These are phyloP conservation scores for Lagocephalus sceleratus DNA, from an alignment of 2,797 vertebrate genomes.

Conservation along the genomic window DNA sequence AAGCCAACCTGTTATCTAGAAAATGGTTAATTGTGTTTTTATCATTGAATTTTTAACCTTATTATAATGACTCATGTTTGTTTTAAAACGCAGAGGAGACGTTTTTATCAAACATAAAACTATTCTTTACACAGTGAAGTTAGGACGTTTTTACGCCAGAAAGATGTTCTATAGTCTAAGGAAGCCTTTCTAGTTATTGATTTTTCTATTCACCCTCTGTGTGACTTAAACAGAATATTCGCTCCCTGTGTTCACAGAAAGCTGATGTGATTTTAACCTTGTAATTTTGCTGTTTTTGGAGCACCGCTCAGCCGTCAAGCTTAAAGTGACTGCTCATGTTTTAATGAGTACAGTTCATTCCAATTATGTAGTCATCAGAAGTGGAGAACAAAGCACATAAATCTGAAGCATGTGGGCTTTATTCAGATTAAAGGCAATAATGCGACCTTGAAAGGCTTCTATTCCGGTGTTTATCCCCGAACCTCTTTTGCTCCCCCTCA, in stretches of 20 bases:
- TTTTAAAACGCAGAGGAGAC: no score
- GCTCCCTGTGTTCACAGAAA: not conserved
- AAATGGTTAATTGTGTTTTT: no score
- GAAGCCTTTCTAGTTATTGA: no score
- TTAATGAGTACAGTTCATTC: slow-evolving; percentile 37
- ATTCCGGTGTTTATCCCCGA: slow-evolving; percentile 14
- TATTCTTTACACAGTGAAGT: no score
- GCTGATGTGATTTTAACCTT: slow-evolving; percentile 22
- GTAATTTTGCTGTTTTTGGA: slow-evolving; percentile 17
- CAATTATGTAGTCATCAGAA: slow-evolving; percentile 35
- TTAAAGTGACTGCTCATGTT: slow-evolving; percentile 28
- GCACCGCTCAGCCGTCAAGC: slow-evolving; percentile 31
- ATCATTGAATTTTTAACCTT: no score
- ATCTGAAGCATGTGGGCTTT: slow-evolving; percentile 1
- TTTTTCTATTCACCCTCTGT: not conserved
- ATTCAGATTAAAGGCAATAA: slow-evolving; percentile 26
- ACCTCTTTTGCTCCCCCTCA: slow-evolving; percentile 6
- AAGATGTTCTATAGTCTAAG: no score
- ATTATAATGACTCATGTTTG: no score
- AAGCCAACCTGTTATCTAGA: no score
- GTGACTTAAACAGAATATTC: not conserved
- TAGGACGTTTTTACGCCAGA: no score
- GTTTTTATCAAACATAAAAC: no score
- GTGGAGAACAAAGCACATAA: slow-evolving; percentile 24
- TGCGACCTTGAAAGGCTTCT: slow-evolving; percentile 5